Conservation (phyloP, 2,888 invertebrate species). For the Drosophila yooni region DNA sequence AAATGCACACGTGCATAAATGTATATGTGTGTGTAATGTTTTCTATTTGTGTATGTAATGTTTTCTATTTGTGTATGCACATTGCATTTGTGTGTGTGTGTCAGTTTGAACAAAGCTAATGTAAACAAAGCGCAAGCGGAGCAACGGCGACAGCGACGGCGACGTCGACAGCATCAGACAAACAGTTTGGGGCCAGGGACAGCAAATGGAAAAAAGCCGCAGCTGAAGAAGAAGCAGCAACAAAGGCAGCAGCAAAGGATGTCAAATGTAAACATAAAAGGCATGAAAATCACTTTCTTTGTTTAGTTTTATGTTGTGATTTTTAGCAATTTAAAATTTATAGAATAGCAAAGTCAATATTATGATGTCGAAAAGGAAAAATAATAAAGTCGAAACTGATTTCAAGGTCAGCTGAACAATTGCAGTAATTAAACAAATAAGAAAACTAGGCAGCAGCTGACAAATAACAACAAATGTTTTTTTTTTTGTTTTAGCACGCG, state of each 20-base stretch:
- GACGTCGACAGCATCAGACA: slow-evolving; percentile 51
- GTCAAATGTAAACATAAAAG: slow-evolving; percentile 64
- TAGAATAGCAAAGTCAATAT: slow-evolving; percentile 69
- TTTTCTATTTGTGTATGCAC: slow-evolving; percentile 46
- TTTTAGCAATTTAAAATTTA: slow-evolving; percentile 70
- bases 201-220: slow-evolving; percentile 38
- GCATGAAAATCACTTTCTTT: slow-evolving; percentile 16
- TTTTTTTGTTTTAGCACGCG: neutral
- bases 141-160: slow-evolving; percentile 33
- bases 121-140: slow-evolving; percentile 68
- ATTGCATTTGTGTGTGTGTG: slow-evolving; percentile 42
- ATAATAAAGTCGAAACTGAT: slow-evolving; percentile 14
- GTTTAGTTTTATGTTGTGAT: slow-evolving; percentile 38
- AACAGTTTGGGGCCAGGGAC: slow-evolving; percentile 79
- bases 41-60: slow-evolving; percentile 44
- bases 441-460: slow-evolving; percentile 41
- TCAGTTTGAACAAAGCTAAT: slow-evolving; percentile 68
- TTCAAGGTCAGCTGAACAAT: slow-evolving; percentile 52
- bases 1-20: slow-evolving; percentile 15
- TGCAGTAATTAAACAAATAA: slow-evolving; percentile 24
- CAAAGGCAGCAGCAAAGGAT: slow-evolving; percentile 58
- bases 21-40: slow-evolving; percentile 15
- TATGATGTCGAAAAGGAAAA: slow-evolving; percentile 30
- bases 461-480: slow-evolving; percentile 48
- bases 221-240: slow-evolving; percentile 46